Conservation (phyloP, 2,888 invertebrate species). For the Andrena hattorfiana region DNA sequence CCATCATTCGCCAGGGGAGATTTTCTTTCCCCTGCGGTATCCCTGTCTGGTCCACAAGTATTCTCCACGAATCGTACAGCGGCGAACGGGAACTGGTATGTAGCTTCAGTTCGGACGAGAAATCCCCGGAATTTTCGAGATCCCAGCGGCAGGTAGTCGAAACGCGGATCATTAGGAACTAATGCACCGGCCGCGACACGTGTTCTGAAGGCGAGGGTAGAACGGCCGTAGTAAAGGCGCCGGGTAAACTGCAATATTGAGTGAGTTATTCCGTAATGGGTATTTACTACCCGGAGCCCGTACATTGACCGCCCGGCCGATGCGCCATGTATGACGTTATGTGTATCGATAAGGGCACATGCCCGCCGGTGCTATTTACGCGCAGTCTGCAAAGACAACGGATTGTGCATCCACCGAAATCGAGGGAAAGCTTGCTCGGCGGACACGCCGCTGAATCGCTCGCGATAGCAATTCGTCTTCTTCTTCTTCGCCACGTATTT, state of each 20-base stretch:
- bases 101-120: neutral
- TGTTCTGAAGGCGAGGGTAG: constrained; percentile 35
- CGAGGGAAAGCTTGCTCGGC: neutral
- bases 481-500: constrained; percentile 4
- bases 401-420: neutral
- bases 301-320: constrained; percentile 22
- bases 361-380: neutral
- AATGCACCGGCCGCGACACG: constrained; percentile 53
- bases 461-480: constrained; percentile 15
- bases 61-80: neutral
- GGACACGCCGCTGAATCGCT: neutral
- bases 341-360: constrained; percentile 33
- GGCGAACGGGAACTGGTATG: neutral
- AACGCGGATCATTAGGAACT: constrained; percentile 63
- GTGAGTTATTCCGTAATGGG: constrained; percentile 76
- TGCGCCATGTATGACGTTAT: constrained; percentile 32
- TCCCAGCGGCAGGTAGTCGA: constrained; percentile 6
- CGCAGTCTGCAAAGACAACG: constrained; percentile 29
- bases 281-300: constrained; percentile 67
- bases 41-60: no score
- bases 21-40: neutral
- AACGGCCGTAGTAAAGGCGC: constrained; percentile 52
- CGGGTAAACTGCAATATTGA: constrained; percentile 76
- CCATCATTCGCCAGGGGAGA: neutral
- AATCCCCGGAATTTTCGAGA: constrained; percentile 28